These are phyloP conservation scores for Diplodus puntazzo DNA, from an alignment of 2,797 vertebrate species.

Conservation along the genomic window DNA sequence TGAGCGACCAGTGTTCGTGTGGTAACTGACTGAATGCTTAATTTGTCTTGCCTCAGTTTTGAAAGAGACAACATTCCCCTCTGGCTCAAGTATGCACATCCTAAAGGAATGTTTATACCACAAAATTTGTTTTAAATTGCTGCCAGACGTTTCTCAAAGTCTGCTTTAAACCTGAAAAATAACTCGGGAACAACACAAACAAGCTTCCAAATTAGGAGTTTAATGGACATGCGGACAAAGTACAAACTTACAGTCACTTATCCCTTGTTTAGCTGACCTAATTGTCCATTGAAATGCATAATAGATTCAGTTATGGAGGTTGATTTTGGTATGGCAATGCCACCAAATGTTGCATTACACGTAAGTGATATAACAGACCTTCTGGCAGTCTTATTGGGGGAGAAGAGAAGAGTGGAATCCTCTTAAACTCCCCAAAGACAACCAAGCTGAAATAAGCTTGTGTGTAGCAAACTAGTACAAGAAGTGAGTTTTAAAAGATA, in stretches of 20 bases:
- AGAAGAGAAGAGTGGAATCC: neutral
- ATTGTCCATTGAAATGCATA: neutral
- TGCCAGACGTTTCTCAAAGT: conserved; percentile 15
- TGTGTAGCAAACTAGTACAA: neutral
- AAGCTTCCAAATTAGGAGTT: neutral
- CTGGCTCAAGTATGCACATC: neutral
- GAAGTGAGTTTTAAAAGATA: too few relatives aligned
- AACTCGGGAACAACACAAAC: neutral
- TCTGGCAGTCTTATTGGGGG: neutral
- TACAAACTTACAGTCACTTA: neutral
- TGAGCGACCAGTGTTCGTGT: conserved; percentile 26
- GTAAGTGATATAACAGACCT: neutral
- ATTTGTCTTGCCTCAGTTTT: conserved; percentile 43
- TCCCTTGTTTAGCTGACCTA: neutral
- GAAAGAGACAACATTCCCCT: conserved; percentile 28
- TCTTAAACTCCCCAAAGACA: neutral
- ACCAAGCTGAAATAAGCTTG: neutral
- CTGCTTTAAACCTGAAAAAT: neutral
- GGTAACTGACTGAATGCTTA: conserved; percentile 52
- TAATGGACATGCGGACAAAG: neutral
- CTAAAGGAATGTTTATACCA: conserved; percentile 22
- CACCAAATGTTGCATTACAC: neutral
- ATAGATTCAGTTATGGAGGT: neutral
- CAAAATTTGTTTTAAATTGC: conserved; percentile 35
- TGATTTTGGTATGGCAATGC: neutral